Evolutionary conservation across 2,797 vertebrate species (phyloP).

Genomic region (Passerculus sandwichensis): DNA sequence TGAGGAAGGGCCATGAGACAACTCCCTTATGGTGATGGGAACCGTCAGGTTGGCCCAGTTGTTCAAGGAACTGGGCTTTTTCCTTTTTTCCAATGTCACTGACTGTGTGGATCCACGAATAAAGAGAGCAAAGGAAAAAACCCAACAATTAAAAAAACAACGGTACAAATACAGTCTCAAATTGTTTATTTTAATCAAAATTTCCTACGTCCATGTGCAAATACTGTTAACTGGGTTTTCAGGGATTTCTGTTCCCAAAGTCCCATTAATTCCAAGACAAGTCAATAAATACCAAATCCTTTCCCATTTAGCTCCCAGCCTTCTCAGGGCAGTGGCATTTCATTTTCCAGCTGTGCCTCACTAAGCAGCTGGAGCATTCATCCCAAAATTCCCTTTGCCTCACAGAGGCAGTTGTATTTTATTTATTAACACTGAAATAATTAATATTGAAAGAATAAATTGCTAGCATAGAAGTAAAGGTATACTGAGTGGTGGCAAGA

Average conservation of each 20-base stretch:
- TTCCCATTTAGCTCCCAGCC: background rate
- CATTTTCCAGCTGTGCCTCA: background rate
- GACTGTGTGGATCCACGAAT: background rate
- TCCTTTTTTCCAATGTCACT: background rate
- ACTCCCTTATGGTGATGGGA: background rate
- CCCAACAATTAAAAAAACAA: background rate
- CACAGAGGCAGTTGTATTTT: background rate
- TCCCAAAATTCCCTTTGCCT: background rate
- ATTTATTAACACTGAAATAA: background rate
- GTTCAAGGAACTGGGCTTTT: background rate
- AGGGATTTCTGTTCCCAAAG: background rate
- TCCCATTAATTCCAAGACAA: background rate
- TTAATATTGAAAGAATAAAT: too few relatives aligned
- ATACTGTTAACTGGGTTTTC: background rate
- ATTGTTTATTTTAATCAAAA: background rate
- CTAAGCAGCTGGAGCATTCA: accelerated
- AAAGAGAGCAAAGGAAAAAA: accelerated
- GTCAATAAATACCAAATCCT: background rate
- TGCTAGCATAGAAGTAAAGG: too few relatives aligned
- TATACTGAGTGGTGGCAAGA: background rate
- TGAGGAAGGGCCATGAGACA: background rate
- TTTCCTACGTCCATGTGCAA: background rate
- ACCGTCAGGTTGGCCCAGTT: background rate
- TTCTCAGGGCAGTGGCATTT: accelerated
- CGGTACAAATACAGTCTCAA: background rate